phyloP scores from a whole-genome alignment of 2,888 invertebrate species.

The Pollenia amentaria region DNA sequence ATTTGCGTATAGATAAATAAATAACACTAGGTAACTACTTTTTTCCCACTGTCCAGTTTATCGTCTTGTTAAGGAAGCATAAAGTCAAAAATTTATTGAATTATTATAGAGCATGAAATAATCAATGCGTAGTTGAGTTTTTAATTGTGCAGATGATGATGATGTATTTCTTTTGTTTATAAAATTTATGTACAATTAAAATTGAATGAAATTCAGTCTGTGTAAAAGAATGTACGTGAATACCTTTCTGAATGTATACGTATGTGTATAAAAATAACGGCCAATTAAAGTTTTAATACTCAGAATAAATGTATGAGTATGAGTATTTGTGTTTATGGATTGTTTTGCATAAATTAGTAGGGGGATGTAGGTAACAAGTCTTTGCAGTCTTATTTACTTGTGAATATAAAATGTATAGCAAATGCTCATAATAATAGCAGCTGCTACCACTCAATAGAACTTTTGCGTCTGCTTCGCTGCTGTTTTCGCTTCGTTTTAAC shows the following conservation, averaged over 20 bases:
- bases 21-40: not conserved
- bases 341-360: not conserved
- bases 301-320: not conserved
- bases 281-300: constrained; percentile 26
- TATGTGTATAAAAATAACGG: constrained; percentile 3
- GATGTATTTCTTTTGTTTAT: constrained; percentile 42
- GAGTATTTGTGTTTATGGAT: not conserved
- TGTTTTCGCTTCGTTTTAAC: not conserved
- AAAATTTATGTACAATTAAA: constrained; percentile 20
- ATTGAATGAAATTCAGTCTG: constrained; percentile 18
- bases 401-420: not conserved
- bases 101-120: constrained; percentile 54
- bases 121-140: constrained; percentile 67
- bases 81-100: constrained; percentile 55
- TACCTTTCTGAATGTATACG: not conserved
- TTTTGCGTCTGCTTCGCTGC: not conserved
- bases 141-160: constrained; percentile 69
- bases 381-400: not conserved
- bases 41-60: constrained; percentile 12
- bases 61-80: constrained; percentile 24
- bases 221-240: not conserved
- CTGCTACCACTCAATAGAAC: constrained; percentile 9
- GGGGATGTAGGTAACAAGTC: constrained; percentile 17
- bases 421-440: constrained; percentile 3
- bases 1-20: not conserved